phyloP scores from a whole-genome alignment of 2,888 invertebrate species.

The Patella depressa region DNA sequence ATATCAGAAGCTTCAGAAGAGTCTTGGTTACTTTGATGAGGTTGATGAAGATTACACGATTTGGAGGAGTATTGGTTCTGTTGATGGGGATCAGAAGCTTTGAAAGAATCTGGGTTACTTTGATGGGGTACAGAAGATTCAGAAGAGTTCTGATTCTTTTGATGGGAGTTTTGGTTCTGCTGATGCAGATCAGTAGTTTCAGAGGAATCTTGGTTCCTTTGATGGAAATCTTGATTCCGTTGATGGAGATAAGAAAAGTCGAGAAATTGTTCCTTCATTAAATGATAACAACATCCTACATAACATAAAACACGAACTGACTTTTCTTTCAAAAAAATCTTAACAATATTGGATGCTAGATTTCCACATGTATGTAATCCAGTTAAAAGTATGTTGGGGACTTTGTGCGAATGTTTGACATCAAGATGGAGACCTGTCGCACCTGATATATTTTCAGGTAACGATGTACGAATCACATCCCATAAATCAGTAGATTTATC shows the following conservation, averaged over 20 bases:
- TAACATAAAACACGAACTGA: slow-evolving; percentile 79
- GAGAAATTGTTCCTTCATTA: slow-evolving; percentile 73
- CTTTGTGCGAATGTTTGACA: background rate
- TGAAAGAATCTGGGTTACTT: too few species aligned
- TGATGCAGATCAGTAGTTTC: too few species aligned
- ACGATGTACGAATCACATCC: slow-evolving; percentile 6
- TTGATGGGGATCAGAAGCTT: too few species aligned
- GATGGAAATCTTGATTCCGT: background rate
- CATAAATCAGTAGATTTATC: slow-evolving; percentile 25
- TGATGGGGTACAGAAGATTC: too few species aligned
- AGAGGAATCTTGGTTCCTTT: too few species aligned
- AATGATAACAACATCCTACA: slow-evolving; percentile 92
- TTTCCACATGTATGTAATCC: slow-evolving; percentile 94
- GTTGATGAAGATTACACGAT: too few species aligned
- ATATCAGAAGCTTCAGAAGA: too few species aligned
- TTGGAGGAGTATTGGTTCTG: too few species aligned
- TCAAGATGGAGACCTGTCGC: background rate
- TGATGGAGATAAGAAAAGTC: background rate
- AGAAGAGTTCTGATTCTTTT: background rate
- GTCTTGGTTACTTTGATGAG: too few species aligned
- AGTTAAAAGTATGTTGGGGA: slow-evolving; percentile 65
- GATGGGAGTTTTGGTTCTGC: too few species aligned
- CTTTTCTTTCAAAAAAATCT: slow-evolving; percentile 77
- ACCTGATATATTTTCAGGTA: too few species aligned
- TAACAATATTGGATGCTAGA: slow-evolving; percentile 81